Evolutionary conservation across 2,888 invertebrate genomes (phyloP).

Genomic region (Brachyptera putata): DNA sequence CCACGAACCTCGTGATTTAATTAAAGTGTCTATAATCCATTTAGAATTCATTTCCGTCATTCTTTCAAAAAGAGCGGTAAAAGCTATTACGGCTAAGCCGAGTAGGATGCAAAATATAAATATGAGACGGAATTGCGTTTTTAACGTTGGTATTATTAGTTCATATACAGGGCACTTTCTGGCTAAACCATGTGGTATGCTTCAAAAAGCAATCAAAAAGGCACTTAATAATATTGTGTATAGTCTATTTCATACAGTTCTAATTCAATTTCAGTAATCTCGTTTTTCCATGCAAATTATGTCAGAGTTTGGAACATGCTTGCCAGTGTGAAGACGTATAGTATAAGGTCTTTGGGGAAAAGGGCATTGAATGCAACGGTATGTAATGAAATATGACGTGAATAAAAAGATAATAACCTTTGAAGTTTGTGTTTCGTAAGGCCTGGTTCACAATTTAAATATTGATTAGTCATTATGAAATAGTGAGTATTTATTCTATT

Average conservation of each 20-base stretch:
- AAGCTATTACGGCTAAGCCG: constrained; percentile 19
- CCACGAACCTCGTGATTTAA: constrained; percentile 11
- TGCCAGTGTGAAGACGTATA: no score
- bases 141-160: constrained; percentile 1
- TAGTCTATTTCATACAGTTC: not conserved
- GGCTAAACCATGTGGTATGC: not conserved
- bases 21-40: constrained; percentile 21
- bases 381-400: no score
- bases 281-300: not conserved
- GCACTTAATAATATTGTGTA: not conserved
- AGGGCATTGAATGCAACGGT: no score
- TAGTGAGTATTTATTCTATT: no score
- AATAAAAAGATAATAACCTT: no score
- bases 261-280: not conserved
- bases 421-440: no score
- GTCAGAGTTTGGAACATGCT: no score
- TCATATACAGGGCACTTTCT: not conserved
- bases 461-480: no score
- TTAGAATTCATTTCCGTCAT: constrained; percentile 21
- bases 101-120: not conserved
- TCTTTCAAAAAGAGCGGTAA: constrained; percentile 19
- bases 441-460: no score
- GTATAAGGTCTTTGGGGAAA: no score
- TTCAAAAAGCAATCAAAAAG: not conserved
- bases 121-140: not conserved